Evolutionary conservation across 2,113 vertebrate genomes (phyloP), one percentile per base, ranked within the genome.

Genomic region (Danionella cerebrum): DNA sequence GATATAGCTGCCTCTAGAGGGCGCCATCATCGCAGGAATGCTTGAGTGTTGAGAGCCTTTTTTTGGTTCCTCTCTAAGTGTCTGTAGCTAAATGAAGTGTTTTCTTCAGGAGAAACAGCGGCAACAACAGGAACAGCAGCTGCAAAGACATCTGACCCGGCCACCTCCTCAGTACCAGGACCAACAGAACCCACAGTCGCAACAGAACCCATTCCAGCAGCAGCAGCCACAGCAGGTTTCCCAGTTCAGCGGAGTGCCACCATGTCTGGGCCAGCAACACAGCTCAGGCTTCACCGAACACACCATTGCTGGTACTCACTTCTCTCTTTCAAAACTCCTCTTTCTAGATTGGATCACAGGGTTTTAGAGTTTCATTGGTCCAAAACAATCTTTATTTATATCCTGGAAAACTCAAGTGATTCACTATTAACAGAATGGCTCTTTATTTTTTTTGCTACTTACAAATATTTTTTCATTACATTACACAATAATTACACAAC

Each of bases 91-190:
- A 55, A 29, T 1, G 53, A 21, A 38, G 35, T 22, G 0, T 50
- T 59, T 80, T 11, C 4, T 25, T 55, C 55, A 97, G 95, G 94
- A 96, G 76, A 98, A 97, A 19, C 94, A 97, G 80, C 81, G 92
- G 16, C 91, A 93, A 51, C 89, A 90, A 75, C 91, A 94, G 71
- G 92, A 95, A 74, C 92, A 93, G 50, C 94, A 97, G 76, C 85
- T 97, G 60, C 94, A 98, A 84, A 86, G 95, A 31, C 96, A 98
- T 65, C 82, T 98, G 73, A 97, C 93, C 0, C 87, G 95, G 8
- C 95, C 96, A 0, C 96, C 96, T 0, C 96, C 95, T 12, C 95
- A 98, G 72, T 98, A 98, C 73, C 95, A 97, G 84, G 96, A 98
- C 79, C 94, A 96, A 1, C 81, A 69, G 84, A 0, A 70, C 76